A percentile compares a stretch with the other conserved stretches of the same genome.
Conservation (phyloP, 2,797 vertebrate species). For the Todus mexicanus region DNA sequence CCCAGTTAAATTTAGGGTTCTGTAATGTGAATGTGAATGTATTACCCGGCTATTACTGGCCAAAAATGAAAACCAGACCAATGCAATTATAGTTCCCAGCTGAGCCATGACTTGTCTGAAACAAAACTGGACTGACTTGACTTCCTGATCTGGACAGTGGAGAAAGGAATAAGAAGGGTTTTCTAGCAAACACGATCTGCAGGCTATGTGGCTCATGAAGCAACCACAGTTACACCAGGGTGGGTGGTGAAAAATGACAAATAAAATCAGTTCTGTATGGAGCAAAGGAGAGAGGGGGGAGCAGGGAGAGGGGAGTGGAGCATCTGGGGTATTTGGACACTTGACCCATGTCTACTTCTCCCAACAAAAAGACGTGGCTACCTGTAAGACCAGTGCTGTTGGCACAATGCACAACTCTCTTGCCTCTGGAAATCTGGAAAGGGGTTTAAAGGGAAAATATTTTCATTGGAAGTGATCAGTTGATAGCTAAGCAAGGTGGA, state of each 20-base stretch:
- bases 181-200: background rate
- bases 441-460: slow-evolving; percentile 31
- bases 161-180: background rate
- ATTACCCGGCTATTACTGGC: background rate
- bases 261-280: background rate
- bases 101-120: background rate
- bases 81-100: background rate
- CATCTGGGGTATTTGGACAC: background rate
- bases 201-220: background rate
- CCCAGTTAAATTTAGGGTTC: background rate
- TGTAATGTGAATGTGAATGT: background rate
- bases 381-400: background rate
- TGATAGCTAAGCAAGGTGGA: slow-evolving; percentile 31
- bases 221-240: background rate
- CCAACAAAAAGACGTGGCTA: background rate
- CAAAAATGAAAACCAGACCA: background rate
- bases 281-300: background rate
- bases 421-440: background rate
- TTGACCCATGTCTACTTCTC: background rate
- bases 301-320: background rate
- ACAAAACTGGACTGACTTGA: background rate
- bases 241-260: background rate
- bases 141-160: background rate
- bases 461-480: slow-evolving; percentile 19
- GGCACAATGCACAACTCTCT: background rate